A percentile compares a stretch with the other conserved stretches of the same genome.
Conservation (phyloP, 2,888 invertebrate genomes). For the Taenaris catops region DNA sequence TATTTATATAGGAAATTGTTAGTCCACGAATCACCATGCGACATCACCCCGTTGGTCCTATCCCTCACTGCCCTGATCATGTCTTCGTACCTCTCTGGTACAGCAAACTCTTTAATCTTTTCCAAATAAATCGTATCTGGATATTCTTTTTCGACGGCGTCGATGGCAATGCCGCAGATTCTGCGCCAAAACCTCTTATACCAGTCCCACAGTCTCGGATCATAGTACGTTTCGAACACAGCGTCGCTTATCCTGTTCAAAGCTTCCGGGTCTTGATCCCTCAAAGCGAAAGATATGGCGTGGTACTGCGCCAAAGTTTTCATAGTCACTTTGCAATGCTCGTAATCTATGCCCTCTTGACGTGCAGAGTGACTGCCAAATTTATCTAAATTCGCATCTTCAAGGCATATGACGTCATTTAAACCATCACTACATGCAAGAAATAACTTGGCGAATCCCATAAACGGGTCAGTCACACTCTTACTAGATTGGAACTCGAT, state of each 20-base stretch:
- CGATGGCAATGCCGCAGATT: slow-evolving; percentile 74
- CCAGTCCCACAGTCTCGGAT: slow-evolving; percentile 75
- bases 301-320: slow-evolving; percentile 79
- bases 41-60: slow-evolving; percentile 75
- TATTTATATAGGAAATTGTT: slow-evolving; percentile 84
- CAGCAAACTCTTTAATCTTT: slow-evolving; percentile 73
- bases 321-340: slow-evolving; percentile 69
- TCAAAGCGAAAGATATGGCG: slow-evolving; percentile 80
- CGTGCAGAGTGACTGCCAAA: slow-evolving; percentile 58
- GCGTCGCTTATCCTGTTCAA: slow-evolving; percentile 57
- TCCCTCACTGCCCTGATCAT: slow-evolving; percentile 58
- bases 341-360: slow-evolving; percentile 70
- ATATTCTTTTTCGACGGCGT: slow-evolving; percentile 83
- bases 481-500: slow-evolving; percentile 60
- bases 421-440: slow-evolving; percentile 67
- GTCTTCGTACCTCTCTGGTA: slow-evolving; percentile 71
- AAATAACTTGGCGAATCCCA: slow-evolving; percentile 68
- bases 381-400: slow-evolving; percentile 68
- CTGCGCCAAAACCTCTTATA: slow-evolving; percentile 74
- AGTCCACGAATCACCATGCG: slow-evolving; percentile 87
- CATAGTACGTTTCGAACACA: slow-evolving; percentile 80
- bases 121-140: slow-evolving; percentile 79
- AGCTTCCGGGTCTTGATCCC: slow-evolving; percentile 69
- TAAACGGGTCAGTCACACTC: slow-evolving; percentile 63
- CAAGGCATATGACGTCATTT: slow-evolving; percentile 77